Base-by-base conservation (phyloP, 2,113 vertebrate genomes). In the Platysternon megacephalum region DNA sequence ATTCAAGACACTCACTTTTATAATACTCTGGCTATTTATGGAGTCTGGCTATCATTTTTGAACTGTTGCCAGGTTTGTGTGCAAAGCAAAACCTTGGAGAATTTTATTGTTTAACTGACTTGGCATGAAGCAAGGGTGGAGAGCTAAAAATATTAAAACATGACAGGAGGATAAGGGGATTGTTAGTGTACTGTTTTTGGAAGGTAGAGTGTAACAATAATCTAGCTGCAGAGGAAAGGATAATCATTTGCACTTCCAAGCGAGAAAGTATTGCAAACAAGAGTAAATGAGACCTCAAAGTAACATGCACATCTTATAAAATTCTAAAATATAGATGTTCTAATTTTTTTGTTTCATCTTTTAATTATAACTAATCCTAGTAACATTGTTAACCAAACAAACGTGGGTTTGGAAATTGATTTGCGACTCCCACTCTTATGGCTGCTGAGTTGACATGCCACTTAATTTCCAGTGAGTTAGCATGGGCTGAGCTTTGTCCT, bases 1-100 rank as follows among this genome's bases (percentile, higher is more conserved):
- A 82, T 44, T 89, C 91, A 91, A 98, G 97, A 96, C 92, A 35
- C 95, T 97, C 95, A 93, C 95, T 98, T 98, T 97, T 94, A 93
- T 79, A 26, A 53, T 94, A 87, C 26, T n/a, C 8, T 53, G 81
- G 87, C 96, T 98, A 97, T 97, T 98, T 96, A 85, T 96, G 95
- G 97, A 90, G 52, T 42, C 85, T 88, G 97, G 92, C 91, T 87
- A 76, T 94, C 82, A 32, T 84, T 95, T 65, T 83, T 97, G 97
- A 94, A 53, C 35, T 1, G 44, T 0, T 53, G 96, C 96, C 97
- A 97, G 91, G 28, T 87, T 95, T 90, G 79, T 93, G 92, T 95
- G 93, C 56, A 85, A 61, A 91, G 90, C 89, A 85, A 42, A 96
- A 91, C 93, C 85, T 94, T 88, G 95, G 90, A 92, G 92, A 42